phyloP scores from a whole-genome alignment of 2,113 vertebrate genomes.

The Petrocephalus microphthalmus region DNA sequence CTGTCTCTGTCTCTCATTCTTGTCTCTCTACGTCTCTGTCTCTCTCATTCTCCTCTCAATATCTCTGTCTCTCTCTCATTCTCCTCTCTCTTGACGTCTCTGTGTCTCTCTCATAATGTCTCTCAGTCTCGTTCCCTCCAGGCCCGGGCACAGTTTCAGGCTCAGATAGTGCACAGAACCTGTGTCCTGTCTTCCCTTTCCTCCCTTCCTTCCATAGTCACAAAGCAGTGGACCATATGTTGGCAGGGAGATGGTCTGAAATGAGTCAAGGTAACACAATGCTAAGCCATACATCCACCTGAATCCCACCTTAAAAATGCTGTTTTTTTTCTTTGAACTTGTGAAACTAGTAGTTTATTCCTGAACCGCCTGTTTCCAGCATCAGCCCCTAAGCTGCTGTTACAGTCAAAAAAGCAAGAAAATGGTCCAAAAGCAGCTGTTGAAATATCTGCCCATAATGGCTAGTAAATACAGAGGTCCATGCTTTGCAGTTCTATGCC shows the following conservation, averaged over 20 bases:
- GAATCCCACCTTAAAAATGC: too few relatives aligned
- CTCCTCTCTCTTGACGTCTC: background rate
- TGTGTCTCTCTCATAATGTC: background rate
- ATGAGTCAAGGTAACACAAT: too few relatives aligned
- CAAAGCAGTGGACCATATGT: background rate
- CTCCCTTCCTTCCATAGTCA: background rate
- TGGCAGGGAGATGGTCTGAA: background rate
- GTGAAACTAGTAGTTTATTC: slow-evolving; percentile 32
- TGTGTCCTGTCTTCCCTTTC: background rate
- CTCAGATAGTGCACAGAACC: background rate
- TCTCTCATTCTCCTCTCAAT: background rate
- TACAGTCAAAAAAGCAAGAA: background rate
- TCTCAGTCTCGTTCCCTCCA: background rate
- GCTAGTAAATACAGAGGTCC: background rate
- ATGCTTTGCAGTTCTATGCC: background rate
- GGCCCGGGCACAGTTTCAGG: background rate
- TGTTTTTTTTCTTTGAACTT: background rate
- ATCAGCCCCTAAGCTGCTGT: background rate
- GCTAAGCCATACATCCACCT: too few relatives aligned
- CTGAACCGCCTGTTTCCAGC: background rate
- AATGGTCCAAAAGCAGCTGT: background rate
- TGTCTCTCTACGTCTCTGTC: background rate
- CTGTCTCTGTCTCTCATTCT: background rate
- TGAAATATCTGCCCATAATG: background rate
- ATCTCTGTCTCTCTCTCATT: background rate